Evolutionary conservation across 1,140 invertebrate genomes (phyloP).

Genomic region (Zaprionus capensis): DNA sequence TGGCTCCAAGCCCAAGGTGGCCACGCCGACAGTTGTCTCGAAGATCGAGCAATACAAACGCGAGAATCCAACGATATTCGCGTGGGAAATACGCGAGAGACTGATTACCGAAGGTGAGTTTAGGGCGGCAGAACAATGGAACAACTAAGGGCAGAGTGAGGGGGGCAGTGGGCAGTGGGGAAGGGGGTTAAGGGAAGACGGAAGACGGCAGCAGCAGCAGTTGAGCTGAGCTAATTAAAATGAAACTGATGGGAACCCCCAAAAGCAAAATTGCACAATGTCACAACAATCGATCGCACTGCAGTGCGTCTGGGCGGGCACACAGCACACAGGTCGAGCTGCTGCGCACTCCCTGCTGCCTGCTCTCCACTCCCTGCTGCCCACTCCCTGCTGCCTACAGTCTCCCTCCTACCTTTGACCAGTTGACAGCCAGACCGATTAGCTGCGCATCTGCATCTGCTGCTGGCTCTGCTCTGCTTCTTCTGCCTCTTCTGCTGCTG

Average conservation of each 20-base stretch:
- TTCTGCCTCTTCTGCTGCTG: constrained; percentile 1
- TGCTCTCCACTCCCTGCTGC: background rate
- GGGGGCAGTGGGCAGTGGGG: background rate
- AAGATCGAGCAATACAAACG: constrained; percentile 98
- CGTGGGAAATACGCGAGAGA: constrained; percentile 97
- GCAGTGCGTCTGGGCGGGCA: constrained; percentile 37
- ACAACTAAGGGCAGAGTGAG: background rate
- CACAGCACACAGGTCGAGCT: background rate
- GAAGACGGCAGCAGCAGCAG: constrained; percentile 11
- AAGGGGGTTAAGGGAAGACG: background rate
- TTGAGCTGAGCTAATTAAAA: constrained; percentile 67
- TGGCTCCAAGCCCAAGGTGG: constrained; percentile 99
- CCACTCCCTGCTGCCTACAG: background rate
- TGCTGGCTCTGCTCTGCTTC: background rate
- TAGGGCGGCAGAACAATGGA: constrained; percentile 22
- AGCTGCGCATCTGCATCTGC: constrained; percentile 42
- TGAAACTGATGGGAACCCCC: constrained; percentile 73
- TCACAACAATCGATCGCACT: constrained; percentile 21
- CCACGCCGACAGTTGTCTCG: constrained; percentile 96
- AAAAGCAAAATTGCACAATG: constrained; percentile 72
- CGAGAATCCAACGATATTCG: constrained; percentile 98
- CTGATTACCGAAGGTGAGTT: constrained; percentile 96
- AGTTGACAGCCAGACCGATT: constrained; percentile 56
- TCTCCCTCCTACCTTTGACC: background rate
- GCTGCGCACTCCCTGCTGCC: background rate